Evolutionary conservation across 2,888 invertebrate species (phyloP).

Genomic region (Heliconius sara): DNA sequence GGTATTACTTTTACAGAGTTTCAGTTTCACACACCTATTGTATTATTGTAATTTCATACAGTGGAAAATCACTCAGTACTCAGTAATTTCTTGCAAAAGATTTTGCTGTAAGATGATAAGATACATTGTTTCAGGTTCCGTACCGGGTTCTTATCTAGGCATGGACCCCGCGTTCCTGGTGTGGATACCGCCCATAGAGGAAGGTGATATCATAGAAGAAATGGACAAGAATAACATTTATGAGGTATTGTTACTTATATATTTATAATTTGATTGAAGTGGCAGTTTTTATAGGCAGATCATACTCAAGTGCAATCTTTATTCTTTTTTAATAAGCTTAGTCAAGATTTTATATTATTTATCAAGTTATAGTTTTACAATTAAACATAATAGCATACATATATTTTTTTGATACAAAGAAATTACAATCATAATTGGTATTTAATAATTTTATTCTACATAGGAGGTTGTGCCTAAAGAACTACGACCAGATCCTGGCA

Average conservation of each 20-base stretch:
- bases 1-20: no score
- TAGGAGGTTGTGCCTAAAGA: constrained; percentile 82
- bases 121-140: constrained; percentile 84
- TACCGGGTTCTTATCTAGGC: constrained; percentile 93
- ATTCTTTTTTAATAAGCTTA: no score
- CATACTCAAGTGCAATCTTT: background rate
- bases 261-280: background rate
- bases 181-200: constrained; percentile 93
- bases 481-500: constrained; percentile 83
- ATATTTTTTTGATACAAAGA: background rate
- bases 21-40: no score
- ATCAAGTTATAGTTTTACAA: background rate
- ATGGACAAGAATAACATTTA: constrained; percentile 80
- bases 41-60: no score
- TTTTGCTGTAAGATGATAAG: constrained; percentile 43
- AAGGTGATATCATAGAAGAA: constrained; percentile 86
- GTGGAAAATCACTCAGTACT: background rate
- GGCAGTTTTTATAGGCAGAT: background rate
- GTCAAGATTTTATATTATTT: background rate
- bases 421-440: background rate
- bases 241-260: constrained; percentile 56
- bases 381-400: background rate
- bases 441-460: constrained; percentile 17
- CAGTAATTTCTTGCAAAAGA: constrained; percentile 7
- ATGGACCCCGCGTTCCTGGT: constrained; percentile 95